phyloP scores from a whole-genome alignment of 2,113 vertebrate genomes.

The Coptodon rendalli region DNA sequence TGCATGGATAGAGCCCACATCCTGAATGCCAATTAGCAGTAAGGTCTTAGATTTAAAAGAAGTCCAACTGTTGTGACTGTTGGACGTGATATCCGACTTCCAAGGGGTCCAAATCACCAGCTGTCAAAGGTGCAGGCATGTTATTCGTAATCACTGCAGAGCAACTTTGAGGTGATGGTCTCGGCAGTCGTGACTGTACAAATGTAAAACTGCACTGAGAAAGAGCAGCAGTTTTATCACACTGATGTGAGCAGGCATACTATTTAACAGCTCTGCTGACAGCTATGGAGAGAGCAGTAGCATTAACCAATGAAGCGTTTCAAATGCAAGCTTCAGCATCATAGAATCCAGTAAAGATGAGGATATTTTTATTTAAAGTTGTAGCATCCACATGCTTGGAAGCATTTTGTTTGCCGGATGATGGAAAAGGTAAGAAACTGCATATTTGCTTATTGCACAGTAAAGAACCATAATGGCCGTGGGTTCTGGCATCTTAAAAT shows the following conservation, averaged over 20 bases:
- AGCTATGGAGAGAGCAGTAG: background rate
- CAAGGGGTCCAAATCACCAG: background rate
- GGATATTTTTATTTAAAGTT: background rate
- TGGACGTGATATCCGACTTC: background rate
- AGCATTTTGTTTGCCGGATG: background rate
- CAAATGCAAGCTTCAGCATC: background rate
- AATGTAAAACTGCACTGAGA: background rate
- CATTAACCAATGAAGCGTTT: background rate
- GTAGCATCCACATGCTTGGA: background rate
- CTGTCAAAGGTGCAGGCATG: background rate
- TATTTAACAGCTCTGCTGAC: background rate
- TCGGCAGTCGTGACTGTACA: background rate
- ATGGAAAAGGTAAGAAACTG: background rate
- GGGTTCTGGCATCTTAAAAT: background rate
- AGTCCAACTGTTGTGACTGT: background rate
- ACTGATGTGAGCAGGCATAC: background rate
- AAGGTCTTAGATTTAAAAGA: conserved; percentile 15
- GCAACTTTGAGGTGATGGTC: background rate
- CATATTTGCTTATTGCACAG: background rate
- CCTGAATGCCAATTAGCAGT: conserved; percentile 11
- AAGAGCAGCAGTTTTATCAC: background rate
- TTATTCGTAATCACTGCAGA: background rate
- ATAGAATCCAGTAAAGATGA: background rate
- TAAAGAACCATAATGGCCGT: background rate
- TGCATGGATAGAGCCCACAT: background rate